Conservation (phyloP, 2,113 vertebrate genomes). For the Elanus axillaris region DNA sequence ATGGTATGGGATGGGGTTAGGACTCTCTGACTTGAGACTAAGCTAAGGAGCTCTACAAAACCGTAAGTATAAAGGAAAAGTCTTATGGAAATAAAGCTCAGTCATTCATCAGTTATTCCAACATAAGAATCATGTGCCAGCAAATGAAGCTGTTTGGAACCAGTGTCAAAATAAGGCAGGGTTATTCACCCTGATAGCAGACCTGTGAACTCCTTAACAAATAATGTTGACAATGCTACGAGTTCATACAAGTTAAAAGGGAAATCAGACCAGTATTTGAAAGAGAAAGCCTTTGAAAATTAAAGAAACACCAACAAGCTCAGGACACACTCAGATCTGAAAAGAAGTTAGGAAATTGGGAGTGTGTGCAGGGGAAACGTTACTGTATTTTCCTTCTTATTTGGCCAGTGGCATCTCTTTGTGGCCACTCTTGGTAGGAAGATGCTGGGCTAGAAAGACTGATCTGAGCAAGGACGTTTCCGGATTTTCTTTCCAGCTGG, state of each 20-base stretch:
- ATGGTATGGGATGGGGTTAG: neutral
- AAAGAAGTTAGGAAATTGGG: neutral
- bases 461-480: neutral
- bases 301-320: neutral
- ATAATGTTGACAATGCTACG: neutral
- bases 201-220: neutral
- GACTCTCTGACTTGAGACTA: neutral
- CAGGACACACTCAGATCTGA: neutral
- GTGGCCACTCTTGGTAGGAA: neutral
- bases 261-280: neutral
- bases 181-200: neutral
- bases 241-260: neutral
- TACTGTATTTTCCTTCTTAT: neutral
- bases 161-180: neutral
- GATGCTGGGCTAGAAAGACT: neutral
- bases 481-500: neutral
- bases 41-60: neutral
- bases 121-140: neutral
- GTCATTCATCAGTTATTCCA: neutral
- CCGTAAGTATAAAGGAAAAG: neutral
- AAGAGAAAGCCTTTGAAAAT: neutral
- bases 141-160: neutral
- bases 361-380: neutral
- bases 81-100: neutral
- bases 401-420: neutral